phyloP scores from a whole-genome alignment of 2,113 vertebrate genomes.

The Dipodomys stephensi region DNA sequence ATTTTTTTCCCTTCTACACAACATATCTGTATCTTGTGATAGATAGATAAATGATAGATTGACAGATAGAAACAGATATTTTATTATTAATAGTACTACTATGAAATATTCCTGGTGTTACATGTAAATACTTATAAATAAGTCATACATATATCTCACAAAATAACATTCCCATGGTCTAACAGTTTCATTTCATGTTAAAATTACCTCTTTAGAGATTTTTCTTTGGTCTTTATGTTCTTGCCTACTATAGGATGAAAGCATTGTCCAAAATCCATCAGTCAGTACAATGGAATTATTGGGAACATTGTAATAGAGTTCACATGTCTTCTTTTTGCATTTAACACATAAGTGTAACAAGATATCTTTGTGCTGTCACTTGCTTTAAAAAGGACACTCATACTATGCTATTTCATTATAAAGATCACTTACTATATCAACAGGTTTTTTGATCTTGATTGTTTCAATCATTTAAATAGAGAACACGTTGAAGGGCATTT shows the following conservation, averaged over 20 bases:
- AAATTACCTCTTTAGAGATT: neutral
- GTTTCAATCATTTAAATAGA: constrained; percentile 56
- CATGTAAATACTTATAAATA: neutral
- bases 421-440: neutral
- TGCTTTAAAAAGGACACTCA: neutral
- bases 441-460: constrained; percentile 5
- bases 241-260: neutral
- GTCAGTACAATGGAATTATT: neutral
- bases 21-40: neutral
- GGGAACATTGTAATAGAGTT: neutral
- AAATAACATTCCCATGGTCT: neutral
- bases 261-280: neutral
- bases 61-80: neutral
- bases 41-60: too few relatives aligned
- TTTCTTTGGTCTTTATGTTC: neutral
- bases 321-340: neutral
- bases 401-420: neutral
- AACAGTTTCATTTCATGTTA: neutral
- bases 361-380: neutral
- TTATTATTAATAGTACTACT: neutral
- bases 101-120: neutral
- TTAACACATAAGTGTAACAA: neutral
- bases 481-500: neutral
- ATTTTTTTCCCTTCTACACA: neutral
- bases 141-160: neutral